Conservation (phyloP, 2,888 invertebrate species). For the Hirtodrosophila alboralis region DNA sequence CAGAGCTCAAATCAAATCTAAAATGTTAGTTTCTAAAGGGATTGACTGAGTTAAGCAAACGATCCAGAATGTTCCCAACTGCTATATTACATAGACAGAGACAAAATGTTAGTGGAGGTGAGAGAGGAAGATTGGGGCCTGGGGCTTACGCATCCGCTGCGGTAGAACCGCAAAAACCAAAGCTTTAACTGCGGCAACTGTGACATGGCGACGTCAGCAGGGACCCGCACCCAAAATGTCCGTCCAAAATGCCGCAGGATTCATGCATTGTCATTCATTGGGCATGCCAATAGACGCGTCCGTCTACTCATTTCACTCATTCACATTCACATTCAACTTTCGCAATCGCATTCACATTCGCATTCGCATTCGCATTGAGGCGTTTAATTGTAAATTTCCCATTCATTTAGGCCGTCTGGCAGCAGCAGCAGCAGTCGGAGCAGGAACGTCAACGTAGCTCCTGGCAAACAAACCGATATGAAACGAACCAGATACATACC, state of each 20-base stretch:
- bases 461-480: constrained; percentile 10
- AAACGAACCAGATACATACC: constrained; percentile 2
- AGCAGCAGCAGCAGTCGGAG: constrained; percentile 6
- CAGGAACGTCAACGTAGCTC: constrained; percentile 1
- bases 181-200: constrained; percentile 72
- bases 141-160: constrained; percentile 61
- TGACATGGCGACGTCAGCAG: constrained; percentile 63
- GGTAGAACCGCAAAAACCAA: constrained; percentile 81
- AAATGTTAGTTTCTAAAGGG: too few relatives aligned
- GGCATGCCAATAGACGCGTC: constrained; percentile 50
- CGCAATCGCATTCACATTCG: constrained; percentile 2
- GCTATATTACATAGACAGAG: constrained; percentile 1
- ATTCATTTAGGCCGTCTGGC: constrained; percentile 58
- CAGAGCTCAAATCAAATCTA: background rate
- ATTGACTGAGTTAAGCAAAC: background rate
- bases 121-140: background rate
- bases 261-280: constrained; percentile 63
- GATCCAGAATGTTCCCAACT: constrained; percentile 1
- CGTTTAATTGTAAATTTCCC: constrained; percentile 70
- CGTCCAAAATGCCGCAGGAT: constrained; percentile 28
- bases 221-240: constrained; percentile 13
- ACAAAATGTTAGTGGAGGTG: background rate
- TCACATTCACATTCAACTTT: constrained; percentile 2
- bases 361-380: constrained; percentile 35
- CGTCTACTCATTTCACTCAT: constrained; percentile 15